phyloP scores from a whole-genome alignment of 2,113 vertebrate species.

The Lipophrys pholis region DNA sequence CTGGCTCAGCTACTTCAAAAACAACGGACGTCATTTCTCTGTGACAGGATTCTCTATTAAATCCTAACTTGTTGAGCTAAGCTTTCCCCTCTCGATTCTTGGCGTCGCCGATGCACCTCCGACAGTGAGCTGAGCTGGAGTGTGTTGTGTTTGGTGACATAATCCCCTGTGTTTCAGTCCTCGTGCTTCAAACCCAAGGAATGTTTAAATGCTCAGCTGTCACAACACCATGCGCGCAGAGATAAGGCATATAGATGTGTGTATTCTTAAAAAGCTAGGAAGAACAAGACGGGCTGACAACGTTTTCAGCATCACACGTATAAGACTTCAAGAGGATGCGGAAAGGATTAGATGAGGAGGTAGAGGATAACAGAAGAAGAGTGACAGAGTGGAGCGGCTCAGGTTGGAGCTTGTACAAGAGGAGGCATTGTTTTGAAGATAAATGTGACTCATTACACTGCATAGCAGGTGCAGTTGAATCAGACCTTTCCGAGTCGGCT shows the following conservation, averaged over 20 bases:
- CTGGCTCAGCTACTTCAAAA: slow-evolving; percentile 8
- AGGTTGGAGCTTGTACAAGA: slow-evolving; percentile 35
- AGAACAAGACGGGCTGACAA: background rate
- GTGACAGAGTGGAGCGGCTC: slow-evolving; percentile 24
- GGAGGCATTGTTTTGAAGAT: slow-evolving; percentile 27
- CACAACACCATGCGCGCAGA: background rate
- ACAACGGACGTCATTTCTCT: slow-evolving; percentile 1
- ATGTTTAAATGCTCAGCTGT: background rate
- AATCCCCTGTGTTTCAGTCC: slow-evolving; percentile 2
- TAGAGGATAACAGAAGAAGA: slow-evolving; percentile 17
- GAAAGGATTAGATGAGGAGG: slow-evolving; percentile 4
- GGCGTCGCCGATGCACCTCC: background rate
- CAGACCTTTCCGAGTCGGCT: slow-evolving; percentile 11
- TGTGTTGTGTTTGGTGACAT: slow-evolving; percentile 14
- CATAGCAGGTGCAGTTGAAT: slow-evolving; percentile 47
- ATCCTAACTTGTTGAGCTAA: background rate
- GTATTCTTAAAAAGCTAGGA: slow-evolving; percentile 2
- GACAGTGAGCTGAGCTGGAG: slow-evolving; percentile 8
- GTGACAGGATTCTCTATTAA: slow-evolving; percentile 7
- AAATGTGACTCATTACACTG: slow-evolving; percentile 52
- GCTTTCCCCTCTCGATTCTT: background rate
- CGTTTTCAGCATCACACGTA: background rate
- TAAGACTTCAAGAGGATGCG: slow-evolving; percentile 1
- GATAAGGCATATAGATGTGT: slow-evolving; percentile 5
- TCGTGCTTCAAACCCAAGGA: background rate